A percentile compares a stretch with the other conserved stretches of the same genome.
Evolutionary conservation across 2,888 invertebrate species (phyloP).

Genomic region (Heteropelma amictum): DNA sequence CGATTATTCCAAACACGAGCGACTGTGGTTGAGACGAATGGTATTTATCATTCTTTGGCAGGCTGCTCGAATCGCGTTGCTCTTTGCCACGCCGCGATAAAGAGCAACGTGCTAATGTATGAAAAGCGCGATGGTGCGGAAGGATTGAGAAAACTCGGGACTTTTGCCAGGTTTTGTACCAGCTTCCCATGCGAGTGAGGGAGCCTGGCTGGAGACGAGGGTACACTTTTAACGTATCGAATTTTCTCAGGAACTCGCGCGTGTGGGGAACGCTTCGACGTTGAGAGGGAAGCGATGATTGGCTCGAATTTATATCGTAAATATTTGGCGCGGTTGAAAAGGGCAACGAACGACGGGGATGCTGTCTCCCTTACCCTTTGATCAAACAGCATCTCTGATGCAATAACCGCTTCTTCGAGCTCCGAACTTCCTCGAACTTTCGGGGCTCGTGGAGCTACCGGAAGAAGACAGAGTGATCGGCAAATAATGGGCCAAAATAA

Average conservation of each 20-base stretch:
- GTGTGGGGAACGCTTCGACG: neutral
- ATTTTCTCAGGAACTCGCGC: neutral
- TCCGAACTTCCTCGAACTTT: no score
- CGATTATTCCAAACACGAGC: slow-evolving; percentile 15
- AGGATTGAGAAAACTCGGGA: neutral
- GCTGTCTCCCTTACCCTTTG: no score
- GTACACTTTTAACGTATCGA: neutral
- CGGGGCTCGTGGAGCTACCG: no score
- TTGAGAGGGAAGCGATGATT: no score
- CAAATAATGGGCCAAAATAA: no score
- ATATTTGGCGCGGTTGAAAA: no score
- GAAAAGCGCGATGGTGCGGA: neutral
- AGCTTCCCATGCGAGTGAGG: slow-evolving; percentile 45
- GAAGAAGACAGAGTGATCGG: no score
- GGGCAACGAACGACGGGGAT: no score
- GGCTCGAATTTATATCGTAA: no score
- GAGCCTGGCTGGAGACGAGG: slow-evolving; percentile 11
- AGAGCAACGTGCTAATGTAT: slow-evolving; percentile 19
- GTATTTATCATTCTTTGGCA: slow-evolving; percentile 44
- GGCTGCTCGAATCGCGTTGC: neutral
- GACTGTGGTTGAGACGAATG: neutral
- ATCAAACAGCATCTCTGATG: no score
- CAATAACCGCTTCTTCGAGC: no score
- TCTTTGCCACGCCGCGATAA: slow-evolving; percentile 5
- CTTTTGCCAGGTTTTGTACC: slow-evolving; percentile 41